Evolutionary conservation across 2,888 invertebrate genomes (phyloP).

Genomic region (Lamproptera curius): DNA sequence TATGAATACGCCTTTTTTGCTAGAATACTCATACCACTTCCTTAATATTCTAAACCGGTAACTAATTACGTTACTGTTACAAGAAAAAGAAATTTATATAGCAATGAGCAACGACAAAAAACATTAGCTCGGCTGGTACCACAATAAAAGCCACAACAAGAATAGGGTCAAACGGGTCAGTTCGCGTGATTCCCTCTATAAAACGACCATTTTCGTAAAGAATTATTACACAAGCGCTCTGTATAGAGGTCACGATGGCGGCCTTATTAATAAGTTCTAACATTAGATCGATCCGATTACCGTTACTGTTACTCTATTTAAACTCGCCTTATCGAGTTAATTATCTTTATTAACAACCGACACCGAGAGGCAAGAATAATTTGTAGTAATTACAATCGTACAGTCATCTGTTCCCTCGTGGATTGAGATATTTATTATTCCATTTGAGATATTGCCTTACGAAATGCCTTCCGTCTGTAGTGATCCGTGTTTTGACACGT

Average conservation of each 20-base stretch:
- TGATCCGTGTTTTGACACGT: no score
- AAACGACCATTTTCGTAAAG: constrained; percentile 62
- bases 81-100: no score
- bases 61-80: no score
- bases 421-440: constrained; percentile 17
- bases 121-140: no score
- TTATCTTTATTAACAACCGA: constrained; percentile 41
- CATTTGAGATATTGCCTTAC: constrained; percentile 4
- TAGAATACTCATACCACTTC: no score
- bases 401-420: constrained; percentile 16
- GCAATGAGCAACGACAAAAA: no score
- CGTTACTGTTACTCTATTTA: constrained; percentile 40
- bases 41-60: no score
- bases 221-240: constrained; percentile 56
- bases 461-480: constrained; percentile 2
- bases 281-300: constrained; percentile 40
- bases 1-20: no score
- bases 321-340: constrained; percentile 40
- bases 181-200: constrained; percentile 66
- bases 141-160: constrained; percentile 22
- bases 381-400: constrained; percentile 25
- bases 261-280: constrained; percentile 59
- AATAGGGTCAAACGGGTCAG: constrained; percentile 60
- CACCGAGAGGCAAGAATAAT: constrained; percentile 17
- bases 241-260: constrained; percentile 62